A percentile compares a stretch with the other conserved stretches of the same genome.
Conservation (phyloP, 2,797 vertebrate genomes). For the Amblyraja radiata region DNA sequence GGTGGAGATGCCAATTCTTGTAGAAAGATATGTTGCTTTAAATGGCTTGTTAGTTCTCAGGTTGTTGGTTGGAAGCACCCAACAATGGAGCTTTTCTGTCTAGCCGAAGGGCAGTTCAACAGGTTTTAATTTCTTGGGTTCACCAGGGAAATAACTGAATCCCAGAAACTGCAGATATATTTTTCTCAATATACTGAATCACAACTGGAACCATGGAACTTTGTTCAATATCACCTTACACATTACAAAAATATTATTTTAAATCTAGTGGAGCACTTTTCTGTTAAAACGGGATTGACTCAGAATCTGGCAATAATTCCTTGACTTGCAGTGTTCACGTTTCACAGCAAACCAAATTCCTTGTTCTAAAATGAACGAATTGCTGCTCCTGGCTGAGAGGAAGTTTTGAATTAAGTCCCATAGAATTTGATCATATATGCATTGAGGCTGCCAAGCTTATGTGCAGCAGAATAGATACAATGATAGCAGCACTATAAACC, state of each 20-base stretch:
- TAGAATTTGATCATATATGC: background rate
- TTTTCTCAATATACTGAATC: background rate
- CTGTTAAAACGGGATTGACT: background rate
- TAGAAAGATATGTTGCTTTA: no score
- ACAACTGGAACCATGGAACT: background rate
- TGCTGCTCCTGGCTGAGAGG: background rate
- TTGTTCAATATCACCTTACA: background rate
- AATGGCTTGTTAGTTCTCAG: background rate
- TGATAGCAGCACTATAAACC: background rate
- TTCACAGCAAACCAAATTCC: background rate
- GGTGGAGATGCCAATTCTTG: no score
- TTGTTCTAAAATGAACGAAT: background rate
- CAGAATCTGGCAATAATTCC: background rate
- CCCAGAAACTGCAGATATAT: background rate
- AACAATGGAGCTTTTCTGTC: background rate
- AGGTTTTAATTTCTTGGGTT: background rate
- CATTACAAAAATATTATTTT: background rate
- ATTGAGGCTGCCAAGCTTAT: background rate
- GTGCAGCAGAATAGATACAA: background rate
- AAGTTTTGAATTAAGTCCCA: conserved; percentile 18
- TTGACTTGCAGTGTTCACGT: background rate
- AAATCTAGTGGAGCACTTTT: background rate
- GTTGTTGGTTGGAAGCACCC: background rate
- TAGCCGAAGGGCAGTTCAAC: background rate
- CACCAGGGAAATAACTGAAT: background rate